These are phyloP conservation scores for Drosophila conformis DNA, from an alignment of 2,888 invertebrate genomes.

Conservation along the genomic window DNA sequence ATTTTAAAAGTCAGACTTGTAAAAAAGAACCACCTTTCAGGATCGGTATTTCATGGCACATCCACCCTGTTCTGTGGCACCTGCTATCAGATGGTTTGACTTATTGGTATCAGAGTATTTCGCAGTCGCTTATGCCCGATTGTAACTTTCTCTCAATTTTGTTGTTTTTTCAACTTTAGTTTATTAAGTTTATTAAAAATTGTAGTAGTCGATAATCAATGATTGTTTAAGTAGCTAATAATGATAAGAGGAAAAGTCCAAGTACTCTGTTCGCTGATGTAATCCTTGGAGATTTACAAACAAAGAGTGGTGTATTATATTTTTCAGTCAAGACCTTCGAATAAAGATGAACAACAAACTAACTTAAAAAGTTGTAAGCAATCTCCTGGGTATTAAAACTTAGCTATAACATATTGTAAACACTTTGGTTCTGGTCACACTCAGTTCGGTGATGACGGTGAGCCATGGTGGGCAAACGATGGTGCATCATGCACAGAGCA, in stretches of 20 bases:
- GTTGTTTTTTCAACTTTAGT: not conserved
- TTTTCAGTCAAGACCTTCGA: not conserved
- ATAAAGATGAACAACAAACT: not conserved
- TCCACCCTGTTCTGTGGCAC: not conserved
- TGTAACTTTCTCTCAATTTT: not conserved
- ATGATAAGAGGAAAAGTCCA: not conserved
- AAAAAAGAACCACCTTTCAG: not conserved
- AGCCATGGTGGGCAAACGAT: not conserved
- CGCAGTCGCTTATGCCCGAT: not conserved
- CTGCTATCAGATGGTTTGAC: not conserved
- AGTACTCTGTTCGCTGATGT: not conserved
- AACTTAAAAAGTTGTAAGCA: not conserved
- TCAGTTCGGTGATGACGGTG: constrained; percentile 23
- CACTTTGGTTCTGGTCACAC: constrained; percentile 29
- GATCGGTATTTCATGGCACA: not conserved
- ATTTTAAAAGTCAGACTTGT: not conserved
- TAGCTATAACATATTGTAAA: constrained; percentile 37
- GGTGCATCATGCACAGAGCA: constrained; percentile 16
- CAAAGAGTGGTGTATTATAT: not conserved
- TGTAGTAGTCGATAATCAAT: not conserved
- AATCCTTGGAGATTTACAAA: not conserved
- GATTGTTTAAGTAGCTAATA: not conserved
- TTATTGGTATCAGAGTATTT: not conserved
- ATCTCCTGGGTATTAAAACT: constrained; percentile 17
- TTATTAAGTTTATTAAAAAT: not conserved